Conservation (phyloP, 2,113 vertebrate genomes). For the Hippocampus comes region DNA sequence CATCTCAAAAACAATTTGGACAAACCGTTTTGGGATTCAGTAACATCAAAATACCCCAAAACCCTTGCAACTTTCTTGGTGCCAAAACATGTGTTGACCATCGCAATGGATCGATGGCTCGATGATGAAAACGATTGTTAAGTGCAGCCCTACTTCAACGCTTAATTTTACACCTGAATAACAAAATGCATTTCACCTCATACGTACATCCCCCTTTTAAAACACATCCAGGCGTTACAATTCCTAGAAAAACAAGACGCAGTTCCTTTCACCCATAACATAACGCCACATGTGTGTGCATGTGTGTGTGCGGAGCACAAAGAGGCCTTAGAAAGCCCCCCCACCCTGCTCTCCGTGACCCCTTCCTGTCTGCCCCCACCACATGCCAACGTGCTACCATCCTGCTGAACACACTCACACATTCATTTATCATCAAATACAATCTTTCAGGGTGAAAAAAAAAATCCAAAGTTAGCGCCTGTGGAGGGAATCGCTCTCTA, state of each 20-base stretch:
- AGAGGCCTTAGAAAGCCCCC: slow-evolving; percentile 39
- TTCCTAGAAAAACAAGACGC: not conserved
- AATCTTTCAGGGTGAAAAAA: not conserved
- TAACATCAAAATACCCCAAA: too few species aligned
- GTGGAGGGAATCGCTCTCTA: too few species aligned
- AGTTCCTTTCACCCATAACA: not conserved
- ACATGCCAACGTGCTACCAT: slow-evolving; percentile 22
- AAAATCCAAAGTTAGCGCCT: not conserved
- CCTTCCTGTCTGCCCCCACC: slow-evolving; percentile 41
- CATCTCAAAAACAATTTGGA: too few species aligned
- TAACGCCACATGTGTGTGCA: not conserved
- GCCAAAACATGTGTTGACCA: too few species aligned
- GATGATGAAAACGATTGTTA: too few species aligned
- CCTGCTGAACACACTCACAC: slow-evolving; percentile 13
- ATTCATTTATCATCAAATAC: not conserved
- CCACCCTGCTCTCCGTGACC: not conserved
- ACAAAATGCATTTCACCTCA: too few species aligned
- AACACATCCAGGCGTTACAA: not conserved
- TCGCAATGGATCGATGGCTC: too few species aligned
- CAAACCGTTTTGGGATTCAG: too few species aligned
- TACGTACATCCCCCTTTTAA: too few species aligned
- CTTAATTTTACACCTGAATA: too few species aligned
- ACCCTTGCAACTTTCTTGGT: too few species aligned
- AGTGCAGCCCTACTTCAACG: too few species aligned
- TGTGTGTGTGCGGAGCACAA: slow-evolving; percentile 34